Evolutionary conservation across 1,140 invertebrate genomes (phyloP).

Genomic region (Aplysia californica): DNA sequence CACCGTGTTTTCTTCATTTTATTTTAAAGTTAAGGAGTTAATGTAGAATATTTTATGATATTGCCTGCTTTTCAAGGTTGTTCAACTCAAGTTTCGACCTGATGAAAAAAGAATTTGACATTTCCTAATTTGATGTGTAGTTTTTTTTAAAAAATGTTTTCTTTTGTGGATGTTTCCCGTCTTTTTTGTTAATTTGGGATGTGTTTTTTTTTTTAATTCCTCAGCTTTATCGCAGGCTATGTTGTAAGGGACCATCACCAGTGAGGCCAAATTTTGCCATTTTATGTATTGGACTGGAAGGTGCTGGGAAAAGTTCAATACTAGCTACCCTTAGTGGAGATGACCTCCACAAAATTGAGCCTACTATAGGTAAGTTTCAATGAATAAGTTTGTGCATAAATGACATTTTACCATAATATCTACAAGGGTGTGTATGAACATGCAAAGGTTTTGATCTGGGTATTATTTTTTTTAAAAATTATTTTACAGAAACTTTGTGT

Average conservation of each 20-base stretch:
- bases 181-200: neutral
- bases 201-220: conserved; percentile 8
- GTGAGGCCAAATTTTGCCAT: conserved; percentile 52
- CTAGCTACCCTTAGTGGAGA: conserved; percentile 66
- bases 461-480: too few species aligned
- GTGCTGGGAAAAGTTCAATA: conserved; percentile 64
- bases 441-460: too few species aligned
- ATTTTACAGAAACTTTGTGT: too few species aligned
- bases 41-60: neutral
- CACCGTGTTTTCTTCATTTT: too few species aligned
- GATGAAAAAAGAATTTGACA: neutral
- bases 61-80: neutral
- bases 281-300: conserved; percentile 64
- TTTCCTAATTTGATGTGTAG: neutral
- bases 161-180: too few species aligned
- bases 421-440: too few species aligned
- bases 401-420: too few species aligned
- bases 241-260: conserved; percentile 51
- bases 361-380: conserved; percentile 59
- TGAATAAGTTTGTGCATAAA: neutral
- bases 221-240: conserved; percentile 56
- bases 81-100: neutral
- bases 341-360: conserved; percentile 57
- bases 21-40: too few species aligned
- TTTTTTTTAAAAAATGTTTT: neutral